Base-by-base conservation (phyloP, 2,888 invertebrate species). In the Phengaris alcon region DNA sequence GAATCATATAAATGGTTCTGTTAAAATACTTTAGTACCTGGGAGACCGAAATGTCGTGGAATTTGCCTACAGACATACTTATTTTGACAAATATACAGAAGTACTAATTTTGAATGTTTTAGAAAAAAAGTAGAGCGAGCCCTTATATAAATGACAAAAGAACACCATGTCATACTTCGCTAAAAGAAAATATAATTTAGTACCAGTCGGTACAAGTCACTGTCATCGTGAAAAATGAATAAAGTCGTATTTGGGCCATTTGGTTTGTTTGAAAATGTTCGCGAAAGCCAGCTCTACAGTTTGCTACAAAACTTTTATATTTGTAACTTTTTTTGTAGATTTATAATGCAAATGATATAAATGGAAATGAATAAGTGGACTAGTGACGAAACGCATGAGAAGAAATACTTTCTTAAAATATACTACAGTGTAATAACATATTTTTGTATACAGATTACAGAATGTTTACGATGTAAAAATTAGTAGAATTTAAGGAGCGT, bases 171-270 rank as follows among this genome's bases (percentile, higher is more conserved):
- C 82, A 80, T 78, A 75, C 82, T 79, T 79, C 80, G 82, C 82
- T 85, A 84, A 92, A 92, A 91, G 90, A 90, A 89, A 87, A 84
- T 82, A 81, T 80, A 85, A 86, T 86, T 85, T 90, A 87, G 93
- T 93, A 83, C 92, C 93, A 93, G 90, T 84, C 82, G 82, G 93
- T 91, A 81, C 92, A 83, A 88, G 91, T 87, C 90, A 81, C 91
- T 89, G 90, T 88, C 86, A 86, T 83, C 86, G 80, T 93, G 91
- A 93, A 93, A 93, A 93, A 93, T 93, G 88, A 89, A 91, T 90
- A 90, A 90, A 91, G 87, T 87, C 81, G 86, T 87, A 90, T 91
- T 87, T 86, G 87, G 90, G 91, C 86, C 90, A 87, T 82, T 85
- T 84, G 82, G 80, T 82, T 81, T 77, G 82, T 84, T 82, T 82